Base-by-base conservation (phyloP, 2,113 vertebrate species). In the Elephas maximus region DNA sequence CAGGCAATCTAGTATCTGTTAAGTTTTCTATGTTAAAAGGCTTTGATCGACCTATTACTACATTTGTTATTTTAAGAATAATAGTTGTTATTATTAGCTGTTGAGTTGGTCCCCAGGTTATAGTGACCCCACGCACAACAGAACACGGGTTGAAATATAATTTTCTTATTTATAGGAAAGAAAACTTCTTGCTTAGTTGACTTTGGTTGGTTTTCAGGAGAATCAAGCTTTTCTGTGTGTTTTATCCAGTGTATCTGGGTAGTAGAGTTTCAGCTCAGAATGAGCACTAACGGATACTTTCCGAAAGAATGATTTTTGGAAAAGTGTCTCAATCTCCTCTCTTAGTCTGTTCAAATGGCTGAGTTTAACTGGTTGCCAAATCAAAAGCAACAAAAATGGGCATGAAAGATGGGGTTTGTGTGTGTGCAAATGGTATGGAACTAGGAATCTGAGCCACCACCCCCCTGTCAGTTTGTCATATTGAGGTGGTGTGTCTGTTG, bases 41-140 rank as follows among this genome's bases (percentile, higher is more conserved):
- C n/a, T 94, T 96, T 69, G 26, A 67, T 71, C 57, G 4, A 33
- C 15, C 37, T 73, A 57, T 88, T 71, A 77, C 60, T 97, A 23
- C 44, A 81, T 84, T 76, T 93, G 73, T 93, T 26, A 45, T 88
- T 94, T 94, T 80, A 78, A 93, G 48, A 82, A 92, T 53, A 85
- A 63, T 67, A 96, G 48, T 21, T 73, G 30, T 73, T 73, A 23
- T 6, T 73, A 21, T 17, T 33, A 18, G 14, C 71, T 37, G 71
- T 37, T 9, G 9, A 28, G 53, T 57, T 57, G 53, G 53, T 14
- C 53, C 53, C 21, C 21, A 6, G 9, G n/a, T 23, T n/a, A 37
- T 20, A 73, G n/a, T 73, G 30, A 71, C 33, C 7, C 6, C 18
- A n/a, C 21, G 71, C 71, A 73, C n/a, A 73, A 37, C 71, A 73